Evolutionary conservation across 2,113 vertebrate species (phyloP), one percentile per base, ranked within the genome.

Genomic region (Aythya baeri): DNA sequence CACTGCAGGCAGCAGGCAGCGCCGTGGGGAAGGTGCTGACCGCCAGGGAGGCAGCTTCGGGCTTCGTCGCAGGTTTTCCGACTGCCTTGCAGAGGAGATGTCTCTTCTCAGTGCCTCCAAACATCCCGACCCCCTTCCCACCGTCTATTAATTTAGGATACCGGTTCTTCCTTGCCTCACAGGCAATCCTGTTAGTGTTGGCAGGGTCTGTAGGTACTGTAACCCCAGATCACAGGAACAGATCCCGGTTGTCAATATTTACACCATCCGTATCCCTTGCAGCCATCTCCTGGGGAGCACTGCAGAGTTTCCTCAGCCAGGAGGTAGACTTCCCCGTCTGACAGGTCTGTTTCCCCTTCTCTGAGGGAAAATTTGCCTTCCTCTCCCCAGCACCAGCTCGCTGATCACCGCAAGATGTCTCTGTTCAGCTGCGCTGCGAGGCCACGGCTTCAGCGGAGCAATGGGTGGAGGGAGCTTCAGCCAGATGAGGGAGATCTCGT

Each of bases 361-460:
- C 0, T 38, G 3, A 17, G n/a, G 49, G 15, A 25, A 21, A 34
- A 2, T 4, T 50, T 66, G 9, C 63, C 52, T 34, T 46, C 57
- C 43, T 49, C 20, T 38, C 26, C 29, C 66, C 81, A 13, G 31
- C 14, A 54, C 21, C 14, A 20, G 23, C 21, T 20, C 13, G 65
- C 58, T 11, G 50, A 4, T 55, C 25, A 41, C 95, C 93, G 59
- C 95, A 38, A 91, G 95, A 82, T 94, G 95, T 94, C 95, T 66
- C 93, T 91, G 87, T 82, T 88, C 93, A 46, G 71, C 95, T 71
- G 70, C 23, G 7, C 59, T 32, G n/a, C 36, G 12, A 11, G 10
- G 12, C 29, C 87, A 6, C 13, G 67, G 38, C 16, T 29, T 26
- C n/a, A 50, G 73, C 76, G 4, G 46, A 50, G 72, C 57, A 55